Percentiles rank a stretch among this genome's conserved stretches.
Evolutionary conservation across 1,140 invertebrate species (phyloP).

Genomic region (Rhynchophorus ferrugineus): DNA sequence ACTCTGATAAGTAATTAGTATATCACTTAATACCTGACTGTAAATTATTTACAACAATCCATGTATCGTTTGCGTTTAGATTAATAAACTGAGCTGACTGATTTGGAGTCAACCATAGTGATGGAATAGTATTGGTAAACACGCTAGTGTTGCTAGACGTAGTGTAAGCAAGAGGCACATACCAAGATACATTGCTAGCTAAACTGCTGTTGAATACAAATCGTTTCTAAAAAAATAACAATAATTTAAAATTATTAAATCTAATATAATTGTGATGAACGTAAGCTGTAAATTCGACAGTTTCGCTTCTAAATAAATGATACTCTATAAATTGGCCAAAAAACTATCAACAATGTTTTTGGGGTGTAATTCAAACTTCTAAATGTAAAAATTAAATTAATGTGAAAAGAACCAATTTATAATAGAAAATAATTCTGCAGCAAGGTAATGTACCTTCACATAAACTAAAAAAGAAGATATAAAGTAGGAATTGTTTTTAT

Average conservation of each 20-base stretch:
- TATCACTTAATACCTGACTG: slow-evolving; percentile 47
- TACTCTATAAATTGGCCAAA: no score
- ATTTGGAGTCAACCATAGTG: slow-evolving; percentile 39
- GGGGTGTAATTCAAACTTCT: no score
- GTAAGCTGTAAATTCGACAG: no score
- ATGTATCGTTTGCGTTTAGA: slow-evolving; percentile 42
- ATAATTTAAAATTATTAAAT: slow-evolving; percentile 6
- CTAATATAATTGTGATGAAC: neutral
- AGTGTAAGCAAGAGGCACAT: slow-evolving; percentile 55
- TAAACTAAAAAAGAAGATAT: no score
- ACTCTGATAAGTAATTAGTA: neutral
- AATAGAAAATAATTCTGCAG: no score
- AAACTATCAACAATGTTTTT: no score
- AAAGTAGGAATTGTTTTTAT: no score
- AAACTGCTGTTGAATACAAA: slow-evolving; percentile 16
- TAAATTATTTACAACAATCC: slow-evolving; percentile 63
- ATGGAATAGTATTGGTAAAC: slow-evolving; percentile 48
- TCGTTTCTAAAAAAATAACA: slow-evolving; percentile 15
- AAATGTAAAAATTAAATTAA: no score
- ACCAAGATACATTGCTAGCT: slow-evolving; percentile 42
- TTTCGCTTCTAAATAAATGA: no score
- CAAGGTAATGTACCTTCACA: no score
- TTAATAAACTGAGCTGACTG: slow-evolving; percentile 27
- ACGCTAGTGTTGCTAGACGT: slow-evolving; percentile 39
- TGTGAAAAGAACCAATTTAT: no score